Conservation (phyloP, 2,113 vertebrate genomes). For the Psettodes erumei region DNA sequence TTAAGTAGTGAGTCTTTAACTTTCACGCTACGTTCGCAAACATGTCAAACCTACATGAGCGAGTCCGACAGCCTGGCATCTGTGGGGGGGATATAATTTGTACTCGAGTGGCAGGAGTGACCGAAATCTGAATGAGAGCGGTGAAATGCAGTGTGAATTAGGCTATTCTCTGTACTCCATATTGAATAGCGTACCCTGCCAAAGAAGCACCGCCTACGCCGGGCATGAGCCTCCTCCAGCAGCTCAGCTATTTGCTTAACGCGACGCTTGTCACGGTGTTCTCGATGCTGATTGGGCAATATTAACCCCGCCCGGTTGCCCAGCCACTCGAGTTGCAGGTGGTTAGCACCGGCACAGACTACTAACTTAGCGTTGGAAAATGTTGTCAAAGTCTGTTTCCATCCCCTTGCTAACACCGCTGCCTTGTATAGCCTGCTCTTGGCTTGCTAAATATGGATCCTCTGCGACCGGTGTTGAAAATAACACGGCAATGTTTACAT, state of each 20-base stretch:
- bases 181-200: constrained; percentile 59
- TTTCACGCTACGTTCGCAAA: not conserved
- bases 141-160: constrained; percentile 17
- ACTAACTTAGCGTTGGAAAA: constrained; percentile 9
- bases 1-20: constrained; percentile 2
- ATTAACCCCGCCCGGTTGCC: constrained; percentile 9
- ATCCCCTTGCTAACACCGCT: not conserved
- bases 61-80: not conserved
- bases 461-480: not conserved
- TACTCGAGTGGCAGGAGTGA: not conserved
- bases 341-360: not conserved
- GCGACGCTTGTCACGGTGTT: constrained; percentile 31
- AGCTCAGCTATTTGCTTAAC: constrained; percentile 46
- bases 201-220: constrained; percentile 56
- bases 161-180: constrained; percentile 75
- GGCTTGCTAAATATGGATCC: not conserved
- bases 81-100: not conserved
- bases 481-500: not conserved
- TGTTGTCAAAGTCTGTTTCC: constrained; percentile 19
- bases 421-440: not conserved
- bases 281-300: constrained; percentile 51
- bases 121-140: not conserved
- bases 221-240: not conserved
- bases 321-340: constrained; percentile 34
- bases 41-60: constrained; percentile 10